Conservation (phyloP, 2,113 vertebrate species). For the Chloebia gouldiae region DNA sequence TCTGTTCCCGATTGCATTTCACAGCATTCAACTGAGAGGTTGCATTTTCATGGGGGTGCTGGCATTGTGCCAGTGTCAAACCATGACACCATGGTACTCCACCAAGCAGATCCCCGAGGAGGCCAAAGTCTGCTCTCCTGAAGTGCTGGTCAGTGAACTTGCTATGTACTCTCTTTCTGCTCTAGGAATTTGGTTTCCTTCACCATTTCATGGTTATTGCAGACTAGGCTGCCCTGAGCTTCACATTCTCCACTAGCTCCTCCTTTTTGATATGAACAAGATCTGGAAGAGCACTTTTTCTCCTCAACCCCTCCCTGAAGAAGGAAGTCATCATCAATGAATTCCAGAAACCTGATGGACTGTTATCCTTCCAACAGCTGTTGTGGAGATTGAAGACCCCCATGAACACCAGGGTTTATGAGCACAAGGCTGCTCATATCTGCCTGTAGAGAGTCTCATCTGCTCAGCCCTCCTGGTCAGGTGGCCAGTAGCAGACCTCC, state of each 20-base stretch:
- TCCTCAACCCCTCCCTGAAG: background rate
- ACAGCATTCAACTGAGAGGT: too few species aligned
- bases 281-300: background rate
- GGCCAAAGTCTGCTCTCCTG: background rate
- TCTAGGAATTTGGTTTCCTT: background rate
- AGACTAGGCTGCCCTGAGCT: background rate
- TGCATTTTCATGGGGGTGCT: too few species aligned
- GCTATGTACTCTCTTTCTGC: background rate
- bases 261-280: background rate
- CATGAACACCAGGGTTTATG: background rate
- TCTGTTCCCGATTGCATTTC: too few species aligned
- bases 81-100: too few species aligned
- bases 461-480: background rate
- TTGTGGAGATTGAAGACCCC: accelerated
- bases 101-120: too few species aligned
- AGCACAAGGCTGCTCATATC: background rate
- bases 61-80: too few species aligned
- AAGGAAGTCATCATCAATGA: background rate
- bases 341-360: background rate
- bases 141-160: background rate
- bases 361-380: too few species aligned
- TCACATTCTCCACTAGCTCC: background rate
- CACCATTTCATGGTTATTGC: background rate
- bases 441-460: background rate
- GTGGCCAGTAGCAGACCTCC: background rate